Conservation (phyloP, 2,888 invertebrate species). For the Alloscopus bannaensis region DNA sequence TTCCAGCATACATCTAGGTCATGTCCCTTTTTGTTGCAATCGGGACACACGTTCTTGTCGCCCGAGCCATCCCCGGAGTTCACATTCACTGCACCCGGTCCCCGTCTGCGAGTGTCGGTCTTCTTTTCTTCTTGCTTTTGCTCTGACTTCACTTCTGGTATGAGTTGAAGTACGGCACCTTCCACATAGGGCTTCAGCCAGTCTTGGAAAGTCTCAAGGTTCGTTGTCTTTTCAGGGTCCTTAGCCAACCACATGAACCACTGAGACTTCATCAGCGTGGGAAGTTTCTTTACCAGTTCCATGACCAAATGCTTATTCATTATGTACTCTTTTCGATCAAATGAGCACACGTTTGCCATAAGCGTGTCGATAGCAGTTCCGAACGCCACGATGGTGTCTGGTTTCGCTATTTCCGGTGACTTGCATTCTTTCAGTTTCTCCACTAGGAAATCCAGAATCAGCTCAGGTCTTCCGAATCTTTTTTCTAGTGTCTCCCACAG, state of each 20-base stretch:
- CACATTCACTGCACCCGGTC: constrained; percentile 7
- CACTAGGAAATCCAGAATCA: background rate
- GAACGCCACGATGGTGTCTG: constrained; percentile 18
- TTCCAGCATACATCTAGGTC: background rate
- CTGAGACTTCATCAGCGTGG: background rate
- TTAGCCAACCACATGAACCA: background rate
- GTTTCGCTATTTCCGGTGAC: background rate
- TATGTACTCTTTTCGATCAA: background rate
- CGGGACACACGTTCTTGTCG: background rate
- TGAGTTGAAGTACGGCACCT: background rate
- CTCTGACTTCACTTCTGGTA: background rate
- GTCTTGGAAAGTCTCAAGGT: background rate
- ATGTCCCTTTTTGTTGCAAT: background rate
- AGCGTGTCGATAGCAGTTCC: constrained; percentile 2
- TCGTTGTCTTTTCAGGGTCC: background rate
- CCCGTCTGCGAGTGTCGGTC: constrained; percentile 3
- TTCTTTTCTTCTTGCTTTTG: background rate
- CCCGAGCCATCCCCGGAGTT: background rate
- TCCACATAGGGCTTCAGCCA: background rate
- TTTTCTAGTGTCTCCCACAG: background rate
- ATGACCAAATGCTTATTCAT: background rate
- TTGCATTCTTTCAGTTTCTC: constrained; percentile 11
- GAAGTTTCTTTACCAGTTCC: constrained; percentile 13
- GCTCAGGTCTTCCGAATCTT: background rate
- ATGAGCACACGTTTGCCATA: background rate